These are phyloP conservation scores for Crocuta crocuta DNA, from an alignment of 2,113 vertebrate genomes.

Conservation along the genomic window DNA sequence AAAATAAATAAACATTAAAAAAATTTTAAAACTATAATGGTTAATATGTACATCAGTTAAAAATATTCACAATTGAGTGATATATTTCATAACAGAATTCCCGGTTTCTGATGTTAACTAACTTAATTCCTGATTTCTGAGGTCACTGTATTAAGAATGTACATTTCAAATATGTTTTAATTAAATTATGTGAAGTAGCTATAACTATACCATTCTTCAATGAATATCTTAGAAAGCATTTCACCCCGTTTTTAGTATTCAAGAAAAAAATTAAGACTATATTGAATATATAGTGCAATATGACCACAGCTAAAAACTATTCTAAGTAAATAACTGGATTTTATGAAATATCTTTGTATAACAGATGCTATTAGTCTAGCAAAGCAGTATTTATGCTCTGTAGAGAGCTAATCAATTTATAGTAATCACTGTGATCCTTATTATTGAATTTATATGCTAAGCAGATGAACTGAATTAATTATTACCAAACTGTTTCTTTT, in stretches of 20 bases:
- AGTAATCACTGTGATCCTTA: constrained; percentile 52
- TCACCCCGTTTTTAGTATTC: background rate
- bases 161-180: background rate
- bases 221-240: background rate
- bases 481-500: background rate
- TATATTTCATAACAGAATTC: background rate
- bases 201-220: background rate
- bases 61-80: background rate
- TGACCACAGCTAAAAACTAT: background rate
- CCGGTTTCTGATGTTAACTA: background rate
- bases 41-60: background rate
- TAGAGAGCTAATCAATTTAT: constrained; percentile 51
- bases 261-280: background rate
- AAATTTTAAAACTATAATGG: background rate
- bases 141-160: background rate
- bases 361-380: background rate
- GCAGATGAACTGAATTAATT: constrained; percentile 25
- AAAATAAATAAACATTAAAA: too few species aligned
- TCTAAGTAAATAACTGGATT: background rate
- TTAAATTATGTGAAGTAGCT: background rate
- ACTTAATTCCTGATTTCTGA: background rate
- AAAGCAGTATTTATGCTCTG: background rate
- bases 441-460: constrained; percentile 73
- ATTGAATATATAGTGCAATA: background rate
- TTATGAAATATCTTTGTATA: background rate